Base-by-base conservation (phyloP, 2,113 vertebrate species). In the Cynopterus brachyotis region DNA sequence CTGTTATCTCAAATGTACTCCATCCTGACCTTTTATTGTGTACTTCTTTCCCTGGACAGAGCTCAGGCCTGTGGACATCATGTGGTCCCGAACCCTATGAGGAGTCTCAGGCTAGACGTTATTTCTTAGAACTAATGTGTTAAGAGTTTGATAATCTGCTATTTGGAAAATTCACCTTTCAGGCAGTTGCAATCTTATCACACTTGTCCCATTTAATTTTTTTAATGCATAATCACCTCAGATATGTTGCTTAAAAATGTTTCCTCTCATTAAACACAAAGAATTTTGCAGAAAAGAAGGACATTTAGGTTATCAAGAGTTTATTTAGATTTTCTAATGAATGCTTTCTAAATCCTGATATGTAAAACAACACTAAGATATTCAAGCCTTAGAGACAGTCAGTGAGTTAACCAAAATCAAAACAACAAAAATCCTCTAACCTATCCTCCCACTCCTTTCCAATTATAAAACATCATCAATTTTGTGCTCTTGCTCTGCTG, bases 401-500 rank as follows among this genome's bases (percentile, higher is more conserved):
- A 16, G n/a, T 47, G 37, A 86, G 12, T 79, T 81, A 95, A 82
- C 42, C 67, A 82, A 82, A 96, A 93, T 55, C 55, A 50, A 91
- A 37, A 83, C 26, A 30, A 62, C 59, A 82, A 35, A 73, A 96
- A 82, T 10, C 13, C n/a, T 81, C 47, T 76, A 45, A 82, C 13
- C 20, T 96, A 62, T 70, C 92, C 6, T 92, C 28, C 85, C 15
- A 75, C 28, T 59, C 72, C 22, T 55, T 96, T 95, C 22, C 17
- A 93, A 86, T 66, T 30, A 83, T 59, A 59, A 89, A 79, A 83
- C 24, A 93, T 47, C 4, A 90, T 60, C 55, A 75, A 67, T 92
- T 88, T 95, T 95, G 94, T 72, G 92, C 42, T 86, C 75, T 87
- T 89, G 47, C 45, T 86, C 95, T 95, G 45, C 40, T 95, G 42